Percentiles rank a stretch among this genome's conserved stretches.
Conservation (phyloP, 2,113 vertebrate genomes). For the Poecilia latipinna region DNA sequence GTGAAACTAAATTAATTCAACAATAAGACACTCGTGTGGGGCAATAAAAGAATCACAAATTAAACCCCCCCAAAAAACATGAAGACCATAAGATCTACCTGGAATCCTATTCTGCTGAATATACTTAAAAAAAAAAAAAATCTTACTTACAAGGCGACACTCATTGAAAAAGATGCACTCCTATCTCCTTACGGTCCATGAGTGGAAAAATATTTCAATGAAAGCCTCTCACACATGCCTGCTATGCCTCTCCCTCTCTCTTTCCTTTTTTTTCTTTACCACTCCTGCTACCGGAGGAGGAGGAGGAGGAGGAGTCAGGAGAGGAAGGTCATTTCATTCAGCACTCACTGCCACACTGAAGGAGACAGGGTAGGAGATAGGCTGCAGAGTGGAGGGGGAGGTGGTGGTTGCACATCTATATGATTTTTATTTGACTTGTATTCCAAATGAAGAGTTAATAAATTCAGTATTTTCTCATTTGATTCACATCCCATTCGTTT, state of each 20-base stretch:
- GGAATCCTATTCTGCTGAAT: conserved; percentile 1
- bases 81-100: background rate
- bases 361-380: conserved; percentile 48
- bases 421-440: background rate
- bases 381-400: conserved; percentile 30
- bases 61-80: background rate
- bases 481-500: background rate
- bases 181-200: conserved; percentile 50
- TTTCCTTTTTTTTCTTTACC: conserved; percentile 27
- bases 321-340: conserved; percentile 79
- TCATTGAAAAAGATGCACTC: conserved; percentile 40
- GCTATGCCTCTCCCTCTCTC: conserved; percentile 24
- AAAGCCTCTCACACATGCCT: conserved; percentile 53
- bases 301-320: conserved; percentile 60
- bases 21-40: conserved; percentile 1
- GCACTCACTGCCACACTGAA: conserved; percentile 59
- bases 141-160: conserved; percentile 71
- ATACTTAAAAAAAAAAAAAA: conserved; percentile 9
- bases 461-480: background rate
- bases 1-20: conserved; percentile 35
- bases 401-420: conserved; percentile 10
- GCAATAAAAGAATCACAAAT: conserved; percentile 20
- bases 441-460: background rate
- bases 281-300: conserved; percentile 50
- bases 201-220: conserved; percentile 59